Evolutionary conservation across 2,797 vertebrate species (phyloP).

Genomic region (Mormyrops boulengeri): DNA sequence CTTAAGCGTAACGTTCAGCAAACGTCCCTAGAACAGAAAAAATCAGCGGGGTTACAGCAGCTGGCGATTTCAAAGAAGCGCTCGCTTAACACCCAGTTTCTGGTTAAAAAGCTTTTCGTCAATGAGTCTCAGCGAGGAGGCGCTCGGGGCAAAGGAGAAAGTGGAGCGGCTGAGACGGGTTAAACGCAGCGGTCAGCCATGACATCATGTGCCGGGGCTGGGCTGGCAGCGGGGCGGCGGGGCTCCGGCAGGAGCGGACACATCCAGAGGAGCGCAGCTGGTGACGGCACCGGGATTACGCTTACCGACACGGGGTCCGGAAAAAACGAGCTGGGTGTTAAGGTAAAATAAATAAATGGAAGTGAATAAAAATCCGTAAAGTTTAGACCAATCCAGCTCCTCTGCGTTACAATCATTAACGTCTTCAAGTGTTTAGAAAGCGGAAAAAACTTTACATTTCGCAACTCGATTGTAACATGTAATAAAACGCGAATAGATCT

Average conservation of each 20-base stretch:
- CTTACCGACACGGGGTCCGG: not conserved
- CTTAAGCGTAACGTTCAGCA: not conserved
- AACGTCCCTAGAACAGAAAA: not conserved
- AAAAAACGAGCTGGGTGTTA: not conserved
- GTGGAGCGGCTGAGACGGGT: constrained; percentile 53
- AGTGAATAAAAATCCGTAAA: not conserved
- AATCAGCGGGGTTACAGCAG: not conserved
- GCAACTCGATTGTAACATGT: not conserved
- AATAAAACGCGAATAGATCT: not conserved
- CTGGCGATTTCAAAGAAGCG: not conserved
- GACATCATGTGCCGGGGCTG: constrained; percentile 52
- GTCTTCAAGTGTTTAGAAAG: not conserved
- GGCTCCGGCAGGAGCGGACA: constrained; percentile 75
- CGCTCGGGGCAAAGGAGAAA: constrained; percentile 37
- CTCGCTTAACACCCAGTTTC: not conserved
- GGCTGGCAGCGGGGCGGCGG: constrained; percentile 29
- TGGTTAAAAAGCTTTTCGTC: not conserved
- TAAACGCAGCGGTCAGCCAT: constrained; percentile 29
- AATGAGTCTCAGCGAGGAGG: constrained; percentile 21
- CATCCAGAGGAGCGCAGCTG: constrained; percentile 52
- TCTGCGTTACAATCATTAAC: not conserved
- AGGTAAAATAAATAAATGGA: not conserved
- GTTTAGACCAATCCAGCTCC: not conserved
- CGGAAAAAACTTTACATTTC: not conserved
- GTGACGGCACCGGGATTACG: not conserved